Evolutionary conservation across 2,113 vertebrate species (phyloP).

Genomic region (Myodes glareolus): DNA sequence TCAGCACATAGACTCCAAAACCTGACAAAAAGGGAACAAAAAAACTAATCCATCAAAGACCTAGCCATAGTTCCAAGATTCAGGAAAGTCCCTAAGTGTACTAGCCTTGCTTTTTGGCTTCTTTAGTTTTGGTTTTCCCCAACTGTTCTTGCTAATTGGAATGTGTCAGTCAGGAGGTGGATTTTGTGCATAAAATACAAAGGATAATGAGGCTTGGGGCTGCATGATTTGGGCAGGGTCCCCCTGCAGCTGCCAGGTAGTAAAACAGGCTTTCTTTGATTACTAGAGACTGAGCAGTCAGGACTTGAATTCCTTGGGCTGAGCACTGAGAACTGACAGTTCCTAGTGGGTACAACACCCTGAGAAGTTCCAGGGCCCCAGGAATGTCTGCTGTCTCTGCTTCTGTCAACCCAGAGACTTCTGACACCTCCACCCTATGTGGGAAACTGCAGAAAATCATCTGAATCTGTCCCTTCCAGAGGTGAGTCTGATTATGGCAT

Average conservation of each 20-base stretch:
- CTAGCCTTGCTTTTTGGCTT: neutral
- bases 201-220: neutral
- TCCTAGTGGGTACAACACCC: neutral
- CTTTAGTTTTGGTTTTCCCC: neutral
- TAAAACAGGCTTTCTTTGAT: neutral
- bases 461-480: neutral
- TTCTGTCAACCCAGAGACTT: neutral
- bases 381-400: neutral
- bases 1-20: neutral
- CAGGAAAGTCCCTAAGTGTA: neutral
- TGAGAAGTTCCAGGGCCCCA: neutral
- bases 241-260: neutral
- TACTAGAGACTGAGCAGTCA: neutral
- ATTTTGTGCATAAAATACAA: neutral
- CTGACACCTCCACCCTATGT: neutral
- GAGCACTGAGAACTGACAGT: neutral
- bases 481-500: neutral
- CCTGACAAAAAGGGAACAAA: neutral
- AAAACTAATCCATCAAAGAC: neutral
- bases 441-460: neutral
- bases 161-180: neutral
- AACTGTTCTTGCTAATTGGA: neutral
- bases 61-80: neutral
- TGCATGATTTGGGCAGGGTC: neutral
- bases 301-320: neutral